Evolutionary conservation across 2,113 vertebrate species (phyloP), one percentile per base, ranked within the genome.

Genomic region (Crotalus viridis): DNA sequence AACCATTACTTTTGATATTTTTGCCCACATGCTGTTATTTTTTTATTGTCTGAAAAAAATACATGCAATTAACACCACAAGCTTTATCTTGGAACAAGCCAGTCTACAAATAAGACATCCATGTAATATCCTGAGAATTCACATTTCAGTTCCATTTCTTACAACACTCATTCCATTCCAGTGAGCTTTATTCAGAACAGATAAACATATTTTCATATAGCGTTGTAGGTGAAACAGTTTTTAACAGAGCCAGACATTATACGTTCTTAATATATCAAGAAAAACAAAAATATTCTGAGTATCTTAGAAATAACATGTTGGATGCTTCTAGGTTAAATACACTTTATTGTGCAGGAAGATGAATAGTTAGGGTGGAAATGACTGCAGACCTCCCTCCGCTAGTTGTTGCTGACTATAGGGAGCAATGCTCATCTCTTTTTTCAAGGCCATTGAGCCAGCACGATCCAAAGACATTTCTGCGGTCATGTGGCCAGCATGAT

Each of bases 1-100:
- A 97, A 3, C 1, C 5, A 54, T 33, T 93, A 91, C 86, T 95
- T 95, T 93, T 93, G 89, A 52, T 48, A 90, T 46, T 91, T 5
- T 28, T 61, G 10, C 48, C 86, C 39, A 33, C n/a, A 3, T 81
- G n/a, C 8, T 10, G 85, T 88, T 86, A 43, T 4, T 48, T 90
- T 90, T 57, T 91, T 91, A 43, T 28, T 85, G 26, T 46, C 61
- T 10, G n/a, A 52, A 64, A 64, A 33, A 33, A 85, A 64, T 7
- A 52, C 12, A 24, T 33, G 21, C 46, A 52, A n/a, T 51, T 87
- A 61, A 87, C 26, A 52, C 26, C 15, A 55, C 21, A 57, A 4
- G 43, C 10, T 55, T 57, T 89, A n/a, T n/a, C 86, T 52, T 6
- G 86, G 28, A 87, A 51, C 51, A 87, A 33, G 4, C 21, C 28